phyloP scores from a whole-genome alignment of 2,888 invertebrate genomes.

The Leptopterna dolabrata region DNA sequence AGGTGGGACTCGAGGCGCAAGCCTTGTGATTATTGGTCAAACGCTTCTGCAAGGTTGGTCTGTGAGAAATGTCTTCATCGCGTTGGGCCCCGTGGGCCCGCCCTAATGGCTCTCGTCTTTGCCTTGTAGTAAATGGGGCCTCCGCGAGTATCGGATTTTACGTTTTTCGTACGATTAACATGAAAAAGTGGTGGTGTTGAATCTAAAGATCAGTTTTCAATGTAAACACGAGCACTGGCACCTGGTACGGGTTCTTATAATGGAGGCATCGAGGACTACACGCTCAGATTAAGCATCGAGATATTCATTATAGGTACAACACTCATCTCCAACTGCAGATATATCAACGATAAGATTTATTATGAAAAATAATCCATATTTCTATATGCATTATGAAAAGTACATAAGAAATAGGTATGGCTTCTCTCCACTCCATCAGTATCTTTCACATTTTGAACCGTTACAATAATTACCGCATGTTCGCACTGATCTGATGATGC shows the following conservation, averaged over 20 bases:
- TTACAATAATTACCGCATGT: no score
- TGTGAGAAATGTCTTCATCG: not conserved
- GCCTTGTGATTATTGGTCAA: constrained; percentile 1
- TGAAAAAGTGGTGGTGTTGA: not conserved
- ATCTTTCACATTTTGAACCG: no score
- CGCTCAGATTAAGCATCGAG: not conserved
- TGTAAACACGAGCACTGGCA: not conserved
- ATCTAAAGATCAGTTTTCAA: not conserved
- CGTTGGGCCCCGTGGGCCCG: not conserved
- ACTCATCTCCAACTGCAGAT: not conserved
- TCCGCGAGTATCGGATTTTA: not conserved
- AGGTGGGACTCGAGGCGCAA: not conserved
- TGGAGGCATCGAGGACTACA: not conserved
- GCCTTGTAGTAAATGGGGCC: not conserved
- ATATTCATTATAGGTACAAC: not conserved
- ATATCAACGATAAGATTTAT: no score
- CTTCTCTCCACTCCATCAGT: no score
- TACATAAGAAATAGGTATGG: no score
- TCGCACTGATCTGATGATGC: no score
- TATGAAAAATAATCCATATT: no score
- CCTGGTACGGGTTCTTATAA: not conserved
- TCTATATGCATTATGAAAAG: no score
- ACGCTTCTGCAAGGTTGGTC: not conserved
- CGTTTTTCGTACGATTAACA: not conserved
- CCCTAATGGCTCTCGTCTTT: not conserved